These are phyloP conservation scores for Tolypeutes matacus DNA, from an alignment of 2,797 vertebrate genomes.

Conservation along the genomic window DNA sequence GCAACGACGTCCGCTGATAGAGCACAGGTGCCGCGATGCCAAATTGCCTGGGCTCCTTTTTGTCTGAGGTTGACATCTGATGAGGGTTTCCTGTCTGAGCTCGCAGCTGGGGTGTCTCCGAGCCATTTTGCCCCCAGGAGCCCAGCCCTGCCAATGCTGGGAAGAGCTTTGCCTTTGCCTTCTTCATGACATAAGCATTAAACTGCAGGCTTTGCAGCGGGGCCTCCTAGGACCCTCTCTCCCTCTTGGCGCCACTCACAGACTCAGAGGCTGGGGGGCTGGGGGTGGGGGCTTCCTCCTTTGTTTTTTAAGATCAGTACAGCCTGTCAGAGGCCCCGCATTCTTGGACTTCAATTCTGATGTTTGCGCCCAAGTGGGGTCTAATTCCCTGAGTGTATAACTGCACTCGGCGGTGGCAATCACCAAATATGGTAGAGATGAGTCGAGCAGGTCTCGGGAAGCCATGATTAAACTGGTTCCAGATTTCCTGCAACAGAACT, in stretches of 20 bases:
- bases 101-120: neutral
- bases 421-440: slow-evolving; percentile 80
- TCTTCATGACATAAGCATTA: neutral
- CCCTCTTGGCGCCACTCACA: neutral
- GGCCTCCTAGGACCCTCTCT: neutral
- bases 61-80: neutral
- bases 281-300: neutral
- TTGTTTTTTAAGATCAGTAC: neutral
- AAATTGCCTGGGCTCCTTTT: neutral
- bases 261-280: neutral
- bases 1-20: neutral
- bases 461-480: slow-evolving; percentile 70
- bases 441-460: slow-evolving; percentile 70
- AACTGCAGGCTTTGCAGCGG: neutral
- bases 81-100: slow-evolving; percentile 52
- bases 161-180: neutral
- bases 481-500: slow-evolving; percentile 67
- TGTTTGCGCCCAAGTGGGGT: neutral
- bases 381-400: slow-evolving; percentile 70
- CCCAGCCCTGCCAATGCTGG: neutral
- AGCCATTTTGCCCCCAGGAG: neutral
- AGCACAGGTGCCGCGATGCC: neutral
- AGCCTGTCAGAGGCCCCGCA: too few species aligned
- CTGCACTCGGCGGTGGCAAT: slow-evolving; percentile 79
- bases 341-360: neutral